Percentiles rank a stretch among this genome's conserved stretches.
Evolutionary conservation across 2,113 vertebrate species (phyloP).

Genomic region (Amblyornis subalaris): DNA sequence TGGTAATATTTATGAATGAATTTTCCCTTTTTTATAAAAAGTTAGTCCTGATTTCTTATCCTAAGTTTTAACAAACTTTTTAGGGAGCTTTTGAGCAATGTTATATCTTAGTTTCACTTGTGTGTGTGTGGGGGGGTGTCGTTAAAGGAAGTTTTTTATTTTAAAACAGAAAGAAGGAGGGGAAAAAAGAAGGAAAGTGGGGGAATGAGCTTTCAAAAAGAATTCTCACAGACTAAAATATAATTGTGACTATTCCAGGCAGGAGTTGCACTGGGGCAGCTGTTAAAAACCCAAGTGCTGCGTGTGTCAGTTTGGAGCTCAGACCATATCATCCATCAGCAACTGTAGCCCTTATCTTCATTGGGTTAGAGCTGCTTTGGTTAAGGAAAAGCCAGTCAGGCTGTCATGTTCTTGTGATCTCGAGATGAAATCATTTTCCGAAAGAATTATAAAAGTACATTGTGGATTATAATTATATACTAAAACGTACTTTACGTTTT

Average conservation of each 20-base stretch:
- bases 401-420: not conserved
- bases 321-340: not conserved
- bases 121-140: not conserved
- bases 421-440: not conserved
- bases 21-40: not conserved
- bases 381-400: not conserved
- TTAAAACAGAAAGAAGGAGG: not conserved
- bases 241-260: not conserved
- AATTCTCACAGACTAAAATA: not conserved
- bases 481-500: not conserved
- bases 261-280: not conserved
- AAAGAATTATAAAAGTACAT: not conserved
- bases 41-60: not conserved
- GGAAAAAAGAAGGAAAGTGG: not conserved
- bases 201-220: not conserved
- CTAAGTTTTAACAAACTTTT: not conserved
- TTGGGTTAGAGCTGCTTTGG: not conserved
- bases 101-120: not conserved
- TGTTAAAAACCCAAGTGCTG: not conserved
- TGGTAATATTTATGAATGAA: not conserved
- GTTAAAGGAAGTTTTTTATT: not conserved
- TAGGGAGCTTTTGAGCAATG: not conserved
- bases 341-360: not conserved
- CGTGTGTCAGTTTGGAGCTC: not conserved
- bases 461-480: not conserved